These are phyloP conservation scores for Mesoligia furuncula DNA, from an alignment of 2,888 invertebrate genomes.

Conservation along the genomic window DNA sequence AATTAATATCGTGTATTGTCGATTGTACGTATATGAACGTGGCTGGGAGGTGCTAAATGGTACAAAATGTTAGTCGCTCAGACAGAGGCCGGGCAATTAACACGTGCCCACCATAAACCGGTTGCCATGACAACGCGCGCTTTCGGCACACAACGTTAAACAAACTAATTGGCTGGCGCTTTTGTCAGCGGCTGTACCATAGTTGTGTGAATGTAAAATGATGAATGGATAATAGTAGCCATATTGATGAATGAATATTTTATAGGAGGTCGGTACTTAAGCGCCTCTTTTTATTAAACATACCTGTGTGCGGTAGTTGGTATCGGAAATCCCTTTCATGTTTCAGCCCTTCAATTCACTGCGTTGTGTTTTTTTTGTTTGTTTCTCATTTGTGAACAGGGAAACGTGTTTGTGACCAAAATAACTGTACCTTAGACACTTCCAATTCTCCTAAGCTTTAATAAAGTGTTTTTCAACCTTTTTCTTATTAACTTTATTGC, in stretches of 20 bases:
- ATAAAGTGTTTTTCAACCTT: neutral
- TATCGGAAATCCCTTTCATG: conserved; percentile 23
- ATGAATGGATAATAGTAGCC: conserved; percentile 61
- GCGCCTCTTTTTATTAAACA: conserved; percentile 47
- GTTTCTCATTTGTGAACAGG: neutral
- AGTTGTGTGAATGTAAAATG: conserved; percentile 63
- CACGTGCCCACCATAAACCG: conserved; percentile 77
- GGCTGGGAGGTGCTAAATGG: conserved; percentile 78
- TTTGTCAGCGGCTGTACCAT: conserved; percentile 75
- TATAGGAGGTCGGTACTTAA: conserved; percentile 51
- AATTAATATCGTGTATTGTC: conserved; percentile 53
- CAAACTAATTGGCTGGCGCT: conserved; percentile 84
- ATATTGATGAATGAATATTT: conserved; percentile 71
- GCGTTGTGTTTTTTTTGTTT: neutral
- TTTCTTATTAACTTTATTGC: neutral
- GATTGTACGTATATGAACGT: conserved; percentile 49
- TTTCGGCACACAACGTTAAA: conserved; percentile 80
- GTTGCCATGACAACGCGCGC: conserved; percentile 79
- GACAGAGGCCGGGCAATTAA: conserved; percentile 81
- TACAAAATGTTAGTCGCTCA: conserved; percentile 79
- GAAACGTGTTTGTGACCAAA: neutral
- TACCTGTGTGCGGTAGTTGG: conserved; percentile 22
- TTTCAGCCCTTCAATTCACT: conserved; percentile 25
- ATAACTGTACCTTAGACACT: neutral
- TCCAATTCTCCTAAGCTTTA: neutral